Evolutionary conservation across 37 sponge, comb jelly and placozoan genomes (phyloP), one percentile per base, ranked within the genome.

Genomic region (Lycopodina hypogea): DNA sequence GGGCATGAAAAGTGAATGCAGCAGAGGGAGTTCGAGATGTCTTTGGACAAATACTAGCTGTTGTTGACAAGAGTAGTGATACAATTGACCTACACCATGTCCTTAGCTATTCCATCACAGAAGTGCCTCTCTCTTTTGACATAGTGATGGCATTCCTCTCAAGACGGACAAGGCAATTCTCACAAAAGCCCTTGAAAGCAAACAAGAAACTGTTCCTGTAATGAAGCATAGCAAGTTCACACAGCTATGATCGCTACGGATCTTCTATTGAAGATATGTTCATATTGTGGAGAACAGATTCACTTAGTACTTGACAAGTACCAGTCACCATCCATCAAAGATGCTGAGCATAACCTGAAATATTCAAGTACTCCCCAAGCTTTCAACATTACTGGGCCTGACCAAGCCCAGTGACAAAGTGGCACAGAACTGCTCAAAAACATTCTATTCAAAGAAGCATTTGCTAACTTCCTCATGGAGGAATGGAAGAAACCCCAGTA

Each of bases 401-500:
- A 58, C 59, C 59, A 58, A 24, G 59, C 59, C 21, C 59, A 58
- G 26, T 19, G 21, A 58, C 59, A 58, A 58, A 19, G 9, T 58
- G 59, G 59, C 3, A 19, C 26, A 58, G 21, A 58, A 58, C 53
- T 52, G 53, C 53, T 52, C 53, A 52, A 52, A 52, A 52, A 52
- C 15, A 52, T 52, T 52, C 15, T 52, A 58, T 18, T 14, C 21
- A 58, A 58, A 14, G 3, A 58, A 14, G 3, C 17, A 18, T 58
- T n/a, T 58, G 59, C 59, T 24, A 6, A 14, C 59, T 58, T 58
- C 26, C 59, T 58, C 59, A 58, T 58, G 23, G 59, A 58, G 59
- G 59, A 58, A 58, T 58, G 59, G 59, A 58, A 58, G 21, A 58
- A 58, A 58, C 59, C 59, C 59, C 48, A 45, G 9, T 45, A 12